These are phyloP conservation scores for Coenonympha arcania DNA, from an alignment of 2,888 invertebrate species.

Conservation along the genomic window DNA sequence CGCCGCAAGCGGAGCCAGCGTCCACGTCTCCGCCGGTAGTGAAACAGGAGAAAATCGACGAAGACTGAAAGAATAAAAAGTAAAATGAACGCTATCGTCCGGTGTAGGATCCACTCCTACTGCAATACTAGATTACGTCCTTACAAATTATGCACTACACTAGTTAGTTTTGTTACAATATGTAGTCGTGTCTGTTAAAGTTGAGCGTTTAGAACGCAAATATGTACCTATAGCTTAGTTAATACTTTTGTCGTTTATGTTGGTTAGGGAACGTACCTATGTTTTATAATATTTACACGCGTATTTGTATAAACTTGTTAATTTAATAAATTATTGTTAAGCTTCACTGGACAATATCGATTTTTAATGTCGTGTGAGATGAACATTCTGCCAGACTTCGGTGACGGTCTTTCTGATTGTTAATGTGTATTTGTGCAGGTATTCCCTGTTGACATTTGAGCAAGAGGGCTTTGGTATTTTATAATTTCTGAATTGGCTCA, in stretches of 20 bases:
- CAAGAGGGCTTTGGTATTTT: no score
- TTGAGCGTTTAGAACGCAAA: slow-evolving; percentile 69
- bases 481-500: no score
- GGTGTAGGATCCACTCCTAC: slow-evolving; percentile 54
- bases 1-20: slow-evolving; percentile 36
- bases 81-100: slow-evolving; percentile 54
- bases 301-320: slow-evolving; percentile 70
- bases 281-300: slow-evolving; percentile 70
- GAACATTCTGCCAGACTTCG: no score
- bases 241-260: slow-evolving; percentile 52
- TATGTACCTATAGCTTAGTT: slow-evolving; percentile 41
- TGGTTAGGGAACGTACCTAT: slow-evolving; percentile 55
- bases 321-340: slow-evolving; percentile 70
- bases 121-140: slow-evolving; percentile 74
- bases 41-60: slow-evolving; percentile 63
- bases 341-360: slow-evolving; percentile 41
- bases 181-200: slow-evolving; percentile 56
- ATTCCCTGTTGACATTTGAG: no score
- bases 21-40: slow-evolving; percentile 41
- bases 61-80: slow-evolving; percentile 45
- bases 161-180: slow-evolving; percentile 41
- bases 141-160: slow-evolving; percentile 50
- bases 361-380: slow-evolving; percentile 20
- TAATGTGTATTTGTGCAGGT: no score
- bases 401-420: no score